Evolutionary conservation across 2,888 invertebrate genomes (phyloP), one percentile per base, ranked within the genome.

Genomic region (Netelia inedita): DNA sequence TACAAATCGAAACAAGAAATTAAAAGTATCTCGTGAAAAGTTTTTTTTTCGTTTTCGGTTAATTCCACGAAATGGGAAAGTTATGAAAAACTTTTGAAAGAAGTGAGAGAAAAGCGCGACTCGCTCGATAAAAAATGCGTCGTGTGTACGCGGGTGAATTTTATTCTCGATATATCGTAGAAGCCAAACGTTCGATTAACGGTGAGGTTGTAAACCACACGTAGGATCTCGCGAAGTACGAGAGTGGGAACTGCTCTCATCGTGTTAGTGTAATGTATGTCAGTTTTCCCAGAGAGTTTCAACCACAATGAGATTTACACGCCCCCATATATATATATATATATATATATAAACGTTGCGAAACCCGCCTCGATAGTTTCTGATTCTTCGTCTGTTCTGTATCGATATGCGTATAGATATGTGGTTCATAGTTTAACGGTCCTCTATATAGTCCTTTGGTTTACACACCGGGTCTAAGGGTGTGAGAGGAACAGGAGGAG

Each of bases 121-220:
- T 68, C 73, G 41, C 74, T 23, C 21, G 53, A 35, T 35, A 8
- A 35, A 53, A 10, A 11, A 50, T 19, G 23, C 46, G 10, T 28
- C 66, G 35, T 65, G 35, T 65, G 53, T 41, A 28, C 21, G 23
- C 46, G 23, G 43, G 35, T 35, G 35, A 61, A 19, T 46, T 23
- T 28, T 61, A 46, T 41, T 14, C 66, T 73, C 55, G 21, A 55
- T 46, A 71, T 73, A 79, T 74, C 46, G 68, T 6, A 2, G 69
- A 63, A 69, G 74, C 71, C 41, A 78, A 73, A 83, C 74, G 79
- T 83, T 79, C 83, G 79, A 83, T 83, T 75, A 79, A 79, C 79
- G 74, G 21, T 59, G 65, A 72, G 53, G 46, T 69, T 55, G 63
- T 68, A 65, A 23, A 73, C 59, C 35, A 10, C 72, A 11, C 21